Evolutionary conservation across 2,113 vertebrate species (phyloP).

Genomic region (Sylvietta virens): DNA sequence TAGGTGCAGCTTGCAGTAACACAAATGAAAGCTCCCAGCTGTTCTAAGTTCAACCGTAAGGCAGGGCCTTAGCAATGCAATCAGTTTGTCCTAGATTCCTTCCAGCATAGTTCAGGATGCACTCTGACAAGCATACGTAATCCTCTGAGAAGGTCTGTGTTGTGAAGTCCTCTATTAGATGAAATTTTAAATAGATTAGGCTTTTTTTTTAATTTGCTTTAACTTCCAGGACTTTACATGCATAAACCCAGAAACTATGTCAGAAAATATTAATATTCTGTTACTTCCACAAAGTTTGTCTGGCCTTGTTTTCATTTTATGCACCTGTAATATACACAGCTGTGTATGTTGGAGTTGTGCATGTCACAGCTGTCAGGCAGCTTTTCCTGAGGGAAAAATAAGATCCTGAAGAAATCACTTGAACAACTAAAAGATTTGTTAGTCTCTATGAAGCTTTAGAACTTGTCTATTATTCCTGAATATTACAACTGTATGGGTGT

Average conservation of each 20-base stretch:
- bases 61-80: neutral
- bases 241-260: neutral
- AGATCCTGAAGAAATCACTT: neutral
- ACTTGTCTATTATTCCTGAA: neutral
- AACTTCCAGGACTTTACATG: neutral
- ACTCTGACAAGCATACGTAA: neutral
- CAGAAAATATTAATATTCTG: neutral
- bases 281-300: neutral
- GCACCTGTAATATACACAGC: neutral
- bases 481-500: neutral
- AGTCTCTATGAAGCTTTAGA: neutral
- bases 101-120: neutral
- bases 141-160: neutral
- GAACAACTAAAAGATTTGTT: neutral
- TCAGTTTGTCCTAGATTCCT: slow-evolving; percentile 4
- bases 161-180: neutral
- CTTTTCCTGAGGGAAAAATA: neutral
- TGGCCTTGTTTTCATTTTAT: neutral
- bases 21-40: neutral
- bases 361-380: neutral
- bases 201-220: neutral
- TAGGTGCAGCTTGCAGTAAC: neutral
- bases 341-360: neutral
- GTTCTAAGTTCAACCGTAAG: neutral
- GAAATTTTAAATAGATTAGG: neutral